Base-by-base conservation (phyloP, 2,888 invertebrate species). In the Antitype chi region DNA sequence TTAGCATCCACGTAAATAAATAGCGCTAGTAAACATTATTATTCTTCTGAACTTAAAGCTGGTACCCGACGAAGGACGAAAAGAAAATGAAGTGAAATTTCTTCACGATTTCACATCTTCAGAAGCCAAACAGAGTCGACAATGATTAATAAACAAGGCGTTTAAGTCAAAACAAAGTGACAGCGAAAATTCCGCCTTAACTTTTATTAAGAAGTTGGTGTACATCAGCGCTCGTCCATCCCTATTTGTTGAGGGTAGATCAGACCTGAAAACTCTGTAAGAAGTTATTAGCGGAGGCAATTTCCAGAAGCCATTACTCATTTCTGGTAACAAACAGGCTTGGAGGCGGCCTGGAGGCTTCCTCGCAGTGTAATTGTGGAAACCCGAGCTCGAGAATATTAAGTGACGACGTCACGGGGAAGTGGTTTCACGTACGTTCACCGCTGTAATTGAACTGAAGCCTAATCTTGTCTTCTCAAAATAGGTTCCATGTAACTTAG, bases 241-340 rank as follows among this genome's bases (percentile, higher is more conserved):
- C 92, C 92, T 90, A 92, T 95, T 95, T 93, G 91, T 88, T 86
- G 88, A 87, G 90, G 89, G 91, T 86, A 90, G 89, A 91, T 94
- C 91, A 91, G 89, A 90, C 91, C 93, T 94, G 93, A 92, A 93
- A 94, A 93, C 90, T 93, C 91, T 88, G 91, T 92, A 93, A 94
- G 92, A 94, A 95, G 93, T 94, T 95, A 94, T 95, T 94, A 95
- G 91, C 89, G 89, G 89, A 94, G 92, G 93, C 93, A 94, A 96
- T 96, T 95, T 95, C 93, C 93, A 92, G 90, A 91, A 94, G 94
- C 92, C 94, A 95, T 96, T 94, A 95, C 91, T 96, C 96, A 96
- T 95, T 94, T 93, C 91, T 90, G 89, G 90, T 90, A 90, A 91
- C 92, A 90, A 92, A 90, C 90, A 88, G 88, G 88, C 87, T 89